These are phyloP conservation scores for Galeopterus variegatus DNA, from an alignment of 2,113 vertebrate genomes.

Conservation along the genomic window DNA sequence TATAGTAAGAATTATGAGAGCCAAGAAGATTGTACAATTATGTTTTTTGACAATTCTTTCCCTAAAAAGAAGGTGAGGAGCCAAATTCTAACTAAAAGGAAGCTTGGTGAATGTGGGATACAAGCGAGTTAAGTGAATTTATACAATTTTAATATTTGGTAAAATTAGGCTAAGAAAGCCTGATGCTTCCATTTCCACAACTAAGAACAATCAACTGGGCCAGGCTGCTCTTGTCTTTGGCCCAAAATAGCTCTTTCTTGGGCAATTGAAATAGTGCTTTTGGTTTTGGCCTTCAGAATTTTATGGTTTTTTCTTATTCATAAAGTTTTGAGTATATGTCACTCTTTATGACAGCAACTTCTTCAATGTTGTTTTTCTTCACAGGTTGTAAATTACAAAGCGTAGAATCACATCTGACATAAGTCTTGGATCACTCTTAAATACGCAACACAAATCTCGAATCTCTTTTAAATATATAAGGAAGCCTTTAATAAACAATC, in stretches of 20 bases:
- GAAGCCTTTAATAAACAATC: background rate
- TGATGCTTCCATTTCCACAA: background rate
- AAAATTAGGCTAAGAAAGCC: background rate
- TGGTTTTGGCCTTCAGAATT: background rate
- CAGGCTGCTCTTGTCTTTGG: background rate
- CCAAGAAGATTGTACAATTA: background rate
- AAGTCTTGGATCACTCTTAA: background rate
- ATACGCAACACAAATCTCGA: background rate
- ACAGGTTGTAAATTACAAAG: background rate
- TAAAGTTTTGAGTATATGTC: background rate
- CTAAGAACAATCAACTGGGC: background rate
- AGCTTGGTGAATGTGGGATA: background rate
- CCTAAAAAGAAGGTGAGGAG: background rate
- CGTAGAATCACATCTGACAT: background rate
- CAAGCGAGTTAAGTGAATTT: background rate
- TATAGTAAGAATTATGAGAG: background rate
- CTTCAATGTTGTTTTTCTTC: background rate
- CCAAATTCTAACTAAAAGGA: background rate
- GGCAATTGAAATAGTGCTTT: background rate
- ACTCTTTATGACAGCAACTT: background rate
- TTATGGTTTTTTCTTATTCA: background rate
- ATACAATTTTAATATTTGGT: background rate
- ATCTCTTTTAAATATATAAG: too few species aligned
- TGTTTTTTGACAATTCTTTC: slow-evolving; percentile 26
- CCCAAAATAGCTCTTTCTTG: background rate